Evolutionary conservation across 2,888 invertebrate genomes (phyloP), one percentile per base, ranked within the genome.

Genomic region (Sepioteuthis lessoniana): DNA sequence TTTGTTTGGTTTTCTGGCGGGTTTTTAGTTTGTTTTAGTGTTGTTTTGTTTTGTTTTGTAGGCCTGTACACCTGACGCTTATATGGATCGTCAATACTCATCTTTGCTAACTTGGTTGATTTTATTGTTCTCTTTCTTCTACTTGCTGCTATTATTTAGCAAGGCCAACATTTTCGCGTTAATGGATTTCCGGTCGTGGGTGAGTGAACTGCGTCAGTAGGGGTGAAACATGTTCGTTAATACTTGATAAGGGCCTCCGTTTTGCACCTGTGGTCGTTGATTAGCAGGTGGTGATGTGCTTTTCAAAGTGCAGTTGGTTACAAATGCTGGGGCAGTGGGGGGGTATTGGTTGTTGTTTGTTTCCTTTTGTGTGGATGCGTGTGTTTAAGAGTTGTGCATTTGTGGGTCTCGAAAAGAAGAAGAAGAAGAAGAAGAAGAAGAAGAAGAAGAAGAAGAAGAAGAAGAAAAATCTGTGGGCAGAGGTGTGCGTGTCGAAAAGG

Each of bases 141-240:
- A 7, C n/a, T n/a, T 10, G n/a, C n/a, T 76, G n/a, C 19, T 76
- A 76, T 76, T 76, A 13, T 76, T 1, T 16, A n/a, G 76, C 76
- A 10, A 10, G 76, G n/a, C 76, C n/a, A 13, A 76, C n/a, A 19
- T 13, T 76, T 19, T 76, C n/a, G 13, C 19, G 76, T 25, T 76
- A 76, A 76, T 76, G 76, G 76, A 35, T 76, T 76, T 76, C 76
- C 76, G 76, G 76, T 76, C 76, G 76, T 76, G 76, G 76, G 76
- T 76, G 76, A 76, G n/a, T 76, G 76, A 76, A 76, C 76, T 35
- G 76, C 76, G 35, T 76, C 76, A 35, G n/a, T n/a, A 13, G 35
- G n/a, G 35, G n/a, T 5, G 21, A n/a, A 76, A 31, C n/a, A 76
- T 35, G n/a, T 76, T 76, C 76, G 76, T 76, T 76, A 76, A 76